Base-by-base conservation (phyloP, 2,113 vertebrate species). In the Brachyhypopomus gauderio region DNA sequence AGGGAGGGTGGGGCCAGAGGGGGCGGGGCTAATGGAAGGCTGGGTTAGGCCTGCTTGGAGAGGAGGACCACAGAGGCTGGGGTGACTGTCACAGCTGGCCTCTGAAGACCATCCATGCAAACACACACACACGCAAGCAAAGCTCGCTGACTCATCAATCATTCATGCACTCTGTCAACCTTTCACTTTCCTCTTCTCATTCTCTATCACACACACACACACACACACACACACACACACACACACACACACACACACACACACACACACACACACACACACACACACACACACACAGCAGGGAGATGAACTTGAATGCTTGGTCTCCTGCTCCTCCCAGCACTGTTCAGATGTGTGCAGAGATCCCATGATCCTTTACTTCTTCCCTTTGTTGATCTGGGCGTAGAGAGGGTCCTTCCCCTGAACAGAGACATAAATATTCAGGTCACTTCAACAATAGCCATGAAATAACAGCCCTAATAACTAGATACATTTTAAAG, bases 331-430 rank as follows among this genome's bases (percentile, higher is more conserved):
- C 82, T 90, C 87, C 88, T 89, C 86, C 83, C 84, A 85, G 90
- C 75, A 87, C 86, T 85, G 90, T 88, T 91, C 88, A 87, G 85
- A 82, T 89, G 84, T 86, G 86, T 85, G 87, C 87, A 85, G 85
- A 81, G 84, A 77, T 91, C 91, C 87, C 83, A 85, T 87, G 85
- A 82, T 82, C 88, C 87, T 90, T 93, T 95, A 96, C 94, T 97
- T 98, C 95, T 96, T 97, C 93, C 94, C 95, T 95, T 96, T 98
- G 94, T 93, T 95, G 94, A 99, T 97, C 94, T 95, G 94, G 89
- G 96, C 96, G 82, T 98, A 98, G 90, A 99, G 95, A 93, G 96
- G 96, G 91, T 97, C 96, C 85, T 93, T 95, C 93, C 95, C 94
- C 95, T 97, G 87, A 17, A 88, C 81, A 92, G 3, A 92, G 89